A percentile compares a stretch with the other conserved stretches of the same genome.
These are phyloP conservation scores for Metopolophium dirhodum DNA, from an alignment of 1,140 invertebrate genomes.

Conservation along the genomic window DNA sequence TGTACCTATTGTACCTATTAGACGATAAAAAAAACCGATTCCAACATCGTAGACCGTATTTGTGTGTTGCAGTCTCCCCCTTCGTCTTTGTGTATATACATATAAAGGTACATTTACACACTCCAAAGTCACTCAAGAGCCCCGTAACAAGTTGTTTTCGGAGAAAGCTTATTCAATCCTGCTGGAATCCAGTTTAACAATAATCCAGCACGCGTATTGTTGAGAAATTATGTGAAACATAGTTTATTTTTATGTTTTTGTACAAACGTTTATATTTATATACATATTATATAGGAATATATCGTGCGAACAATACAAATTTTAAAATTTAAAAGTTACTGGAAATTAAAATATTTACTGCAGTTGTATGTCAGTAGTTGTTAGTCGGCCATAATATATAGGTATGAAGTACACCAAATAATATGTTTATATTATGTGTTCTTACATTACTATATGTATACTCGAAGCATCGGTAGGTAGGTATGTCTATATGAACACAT, in stretches of 20 bases:
- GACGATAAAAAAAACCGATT: background rate
- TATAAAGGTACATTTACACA: background rate
- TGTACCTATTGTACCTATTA: no score
- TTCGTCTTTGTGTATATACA: background rate
- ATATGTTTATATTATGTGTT: background rate
- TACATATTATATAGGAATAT: background rate
- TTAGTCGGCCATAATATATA: background rate
- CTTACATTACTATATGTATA: background rate
- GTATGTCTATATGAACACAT: background rate
- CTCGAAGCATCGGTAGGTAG: background rate
- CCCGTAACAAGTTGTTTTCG: background rate
- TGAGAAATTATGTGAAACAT: background rate
- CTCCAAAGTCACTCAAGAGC: background rate
- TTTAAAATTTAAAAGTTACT: background rate
- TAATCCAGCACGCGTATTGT: background rate
- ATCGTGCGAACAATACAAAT: background rate
- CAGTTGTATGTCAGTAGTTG: no score
- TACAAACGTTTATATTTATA: background rate
- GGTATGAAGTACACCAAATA: background rate
- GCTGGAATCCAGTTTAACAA: background rate
- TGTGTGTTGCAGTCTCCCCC: background rate
- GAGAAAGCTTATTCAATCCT: background rate
- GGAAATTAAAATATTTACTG: background rate
- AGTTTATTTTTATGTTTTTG: background rate
- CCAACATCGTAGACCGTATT: background rate